A percentile compares a stretch with the other conserved stretches of the same genome.
Conservation (phyloP, 2,113 vertebrate genomes). For the Haplochromis burtoni region DNA sequence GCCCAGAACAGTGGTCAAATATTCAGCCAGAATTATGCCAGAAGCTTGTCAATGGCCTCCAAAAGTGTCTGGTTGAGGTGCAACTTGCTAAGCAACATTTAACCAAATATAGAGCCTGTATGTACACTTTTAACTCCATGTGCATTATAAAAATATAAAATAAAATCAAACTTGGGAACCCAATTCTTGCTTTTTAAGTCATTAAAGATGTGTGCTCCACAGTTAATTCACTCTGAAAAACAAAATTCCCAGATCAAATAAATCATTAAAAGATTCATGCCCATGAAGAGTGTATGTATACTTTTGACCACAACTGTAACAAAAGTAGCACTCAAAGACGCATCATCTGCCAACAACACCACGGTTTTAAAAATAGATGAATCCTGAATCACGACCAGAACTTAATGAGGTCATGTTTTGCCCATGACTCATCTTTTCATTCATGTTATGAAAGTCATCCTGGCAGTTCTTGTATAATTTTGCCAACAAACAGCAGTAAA, state of each 20-base stretch:
- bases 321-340: neutral
- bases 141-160: neutral
- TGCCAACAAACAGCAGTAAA: neutral
- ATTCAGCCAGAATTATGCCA: neutral
- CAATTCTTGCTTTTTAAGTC: neutral
- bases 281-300: neutral
- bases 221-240: neutral
- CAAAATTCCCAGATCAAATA: neutral
- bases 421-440: neutral
- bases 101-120: neutral
- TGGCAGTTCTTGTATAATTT: neutral
- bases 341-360: neutral
- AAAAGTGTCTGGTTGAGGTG: neutral
- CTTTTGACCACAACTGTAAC: neutral
- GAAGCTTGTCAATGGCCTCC: neutral
- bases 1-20: neutral
- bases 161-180: neutral
- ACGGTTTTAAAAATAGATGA: neutral
- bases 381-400: neutral
- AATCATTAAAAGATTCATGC: neutral
- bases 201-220: neutral
- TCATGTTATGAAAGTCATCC: neutral
- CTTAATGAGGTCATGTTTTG: neutral
- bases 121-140: neutral
- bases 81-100: neutral